A percentile compares a stretch with the other conserved stretches of the same genome.
Evolutionary conservation across 2,113 vertebrate genomes (phyloP).

Genomic region (Poeciliopsis turrubarensis): DNA sequence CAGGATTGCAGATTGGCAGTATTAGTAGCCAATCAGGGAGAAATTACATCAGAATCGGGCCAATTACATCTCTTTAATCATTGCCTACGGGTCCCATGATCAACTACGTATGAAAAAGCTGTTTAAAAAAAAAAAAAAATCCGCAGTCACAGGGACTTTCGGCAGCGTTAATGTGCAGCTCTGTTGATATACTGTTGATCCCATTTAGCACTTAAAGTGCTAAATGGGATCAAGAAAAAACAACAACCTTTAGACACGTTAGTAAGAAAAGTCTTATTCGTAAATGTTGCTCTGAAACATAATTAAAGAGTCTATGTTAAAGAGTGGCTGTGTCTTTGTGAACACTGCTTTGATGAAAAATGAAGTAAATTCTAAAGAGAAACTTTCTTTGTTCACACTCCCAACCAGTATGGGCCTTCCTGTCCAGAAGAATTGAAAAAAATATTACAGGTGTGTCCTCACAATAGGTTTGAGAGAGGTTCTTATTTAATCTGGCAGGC

Average conservation of each 20-base stretch:
- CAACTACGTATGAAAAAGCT: constrained; percentile 37
- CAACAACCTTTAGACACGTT: not conserved
- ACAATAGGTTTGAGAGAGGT: too few species aligned
- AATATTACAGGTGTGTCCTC: too few species aligned
- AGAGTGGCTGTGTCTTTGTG: too few species aligned
- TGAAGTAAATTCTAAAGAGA: too few species aligned
- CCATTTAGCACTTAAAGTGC: not conserved
- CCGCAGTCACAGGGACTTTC: constrained; percentile 26
- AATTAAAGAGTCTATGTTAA: too few species aligned
- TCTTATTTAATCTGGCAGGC: too few species aligned
- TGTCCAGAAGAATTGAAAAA: too few species aligned
- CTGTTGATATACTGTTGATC: not conserved
- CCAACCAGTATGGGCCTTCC: too few species aligned
- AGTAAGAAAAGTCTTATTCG: not conserved
- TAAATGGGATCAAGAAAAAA: not conserved
- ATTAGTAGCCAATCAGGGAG: constrained; percentile 26
- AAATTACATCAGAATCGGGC: constrained; percentile 15
- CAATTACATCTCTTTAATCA: constrained; percentile 60
- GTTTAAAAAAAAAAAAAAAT: constrained; percentile 5
- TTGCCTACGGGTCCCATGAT: constrained; percentile 73
- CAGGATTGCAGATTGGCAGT: constrained; percentile 26
- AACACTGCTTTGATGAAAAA: too few species aligned
- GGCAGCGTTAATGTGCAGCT: not conserved
- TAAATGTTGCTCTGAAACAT: not conserved
- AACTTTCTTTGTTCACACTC: too few species aligned